Conservation (phyloP, 2,797 vertebrate genomes). For the Microctenopoma lineatum region DNA sequence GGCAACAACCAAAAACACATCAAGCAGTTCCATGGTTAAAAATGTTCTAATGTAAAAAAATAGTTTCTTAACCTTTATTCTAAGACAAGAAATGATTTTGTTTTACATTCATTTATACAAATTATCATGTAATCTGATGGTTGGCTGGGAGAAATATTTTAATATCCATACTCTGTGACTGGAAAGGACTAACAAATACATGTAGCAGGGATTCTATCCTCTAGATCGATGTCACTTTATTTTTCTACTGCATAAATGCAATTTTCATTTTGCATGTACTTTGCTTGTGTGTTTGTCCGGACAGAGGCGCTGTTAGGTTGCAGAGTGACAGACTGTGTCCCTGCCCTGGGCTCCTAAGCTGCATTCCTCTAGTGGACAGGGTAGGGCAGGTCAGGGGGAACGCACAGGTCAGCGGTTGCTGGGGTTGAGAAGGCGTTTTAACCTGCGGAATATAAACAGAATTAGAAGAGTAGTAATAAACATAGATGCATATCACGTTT, state of each 20-base stretch:
- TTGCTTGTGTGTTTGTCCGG: constrained; percentile 55
- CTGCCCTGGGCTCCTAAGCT: constrained; percentile 58
- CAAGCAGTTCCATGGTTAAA: background rate
- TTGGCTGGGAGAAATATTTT: background rate
- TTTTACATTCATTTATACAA: background rate
- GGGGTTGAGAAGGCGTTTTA: constrained; percentile 70
- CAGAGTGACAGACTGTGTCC: constrained; percentile 41
- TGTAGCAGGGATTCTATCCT: background rate
- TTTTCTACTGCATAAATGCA: background rate
- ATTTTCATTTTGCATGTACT: constrained; percentile 38
- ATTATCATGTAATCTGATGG: constrained; percentile 1
- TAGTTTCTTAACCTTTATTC: too few relatives aligned
- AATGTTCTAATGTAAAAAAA: background rate
- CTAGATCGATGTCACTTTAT: background rate
- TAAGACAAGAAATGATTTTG: too few relatives aligned
- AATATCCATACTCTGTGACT: background rate
- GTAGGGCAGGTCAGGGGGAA: constrained; percentile 74
- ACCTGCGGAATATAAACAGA: constrained; percentile 74
- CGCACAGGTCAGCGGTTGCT: constrained; percentile 77
- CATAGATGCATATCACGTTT: constrained; percentile 46
- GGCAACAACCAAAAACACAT: constrained; percentile 11
- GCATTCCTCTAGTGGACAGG: constrained; percentile 56
- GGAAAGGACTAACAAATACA: background rate
- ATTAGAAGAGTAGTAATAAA: constrained; percentile 53
- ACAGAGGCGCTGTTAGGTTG: constrained; percentile 45